These are phyloP conservation scores for Entomobrya multifasciata DNA, from an alignment of 2,888 invertebrate genomes.

Conservation along the genomic window DNA sequence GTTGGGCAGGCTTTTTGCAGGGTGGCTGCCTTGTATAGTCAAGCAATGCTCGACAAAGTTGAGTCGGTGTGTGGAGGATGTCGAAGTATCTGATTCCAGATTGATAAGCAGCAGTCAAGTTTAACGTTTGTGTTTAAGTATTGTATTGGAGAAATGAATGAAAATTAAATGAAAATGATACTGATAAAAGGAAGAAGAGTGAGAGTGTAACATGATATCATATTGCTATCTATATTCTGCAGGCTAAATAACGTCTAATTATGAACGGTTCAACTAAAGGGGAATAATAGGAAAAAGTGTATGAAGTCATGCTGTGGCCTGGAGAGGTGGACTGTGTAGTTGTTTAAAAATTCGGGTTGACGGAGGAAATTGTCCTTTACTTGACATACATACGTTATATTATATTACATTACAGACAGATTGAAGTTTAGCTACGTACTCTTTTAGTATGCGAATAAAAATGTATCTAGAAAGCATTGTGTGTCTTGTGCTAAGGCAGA, in stretches of 20 bases:
- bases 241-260: constrained; percentile 58
- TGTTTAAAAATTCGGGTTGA: constrained; percentile 42
- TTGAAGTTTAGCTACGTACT: too few species aligned
- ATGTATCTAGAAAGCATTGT: neutral
- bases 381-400: neutral
- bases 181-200: constrained; percentile 26
- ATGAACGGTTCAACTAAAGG: constrained; percentile 27
- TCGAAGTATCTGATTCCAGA: constrained; percentile 43
- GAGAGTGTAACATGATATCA: constrained; percentile 50
- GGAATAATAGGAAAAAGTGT: constrained; percentile 36
- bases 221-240: constrained; percentile 32
- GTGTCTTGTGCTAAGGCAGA: neutral
- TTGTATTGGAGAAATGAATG: constrained; percentile 16
- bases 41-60: neutral
- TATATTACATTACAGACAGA: too few species aligned
- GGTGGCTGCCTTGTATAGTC: constrained; percentile 7
- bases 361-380: constrained; percentile 40
- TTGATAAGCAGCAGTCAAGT: constrained; percentile 27
- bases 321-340: constrained; percentile 19
- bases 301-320: constrained; percentile 60
- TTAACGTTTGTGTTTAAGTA: too few species aligned
- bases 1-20: constrained; percentile 36
- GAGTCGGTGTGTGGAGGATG: too few species aligned
- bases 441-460: too few species aligned
- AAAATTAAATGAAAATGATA: constrained; percentile 20